These are phyloP conservation scores for Monomorium pharaonis DNA, from an alignment of 1,140 invertebrate genomes.

Conservation along the genomic window DNA sequence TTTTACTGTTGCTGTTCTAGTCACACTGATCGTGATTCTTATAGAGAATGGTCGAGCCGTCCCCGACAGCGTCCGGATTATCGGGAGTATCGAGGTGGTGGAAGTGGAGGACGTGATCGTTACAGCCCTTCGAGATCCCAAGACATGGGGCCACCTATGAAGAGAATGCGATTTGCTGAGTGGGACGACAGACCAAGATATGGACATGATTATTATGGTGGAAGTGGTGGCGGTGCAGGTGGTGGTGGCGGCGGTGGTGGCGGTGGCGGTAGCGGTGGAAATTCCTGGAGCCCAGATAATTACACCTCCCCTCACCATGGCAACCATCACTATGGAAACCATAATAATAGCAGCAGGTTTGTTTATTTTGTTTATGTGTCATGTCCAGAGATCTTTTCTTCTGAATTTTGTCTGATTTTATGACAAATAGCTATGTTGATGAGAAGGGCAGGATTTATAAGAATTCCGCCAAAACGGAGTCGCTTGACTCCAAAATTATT, in stretches of 20 bases:
- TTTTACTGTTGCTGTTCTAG: neutral
- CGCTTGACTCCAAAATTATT: conserved; percentile 80
- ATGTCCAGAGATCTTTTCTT: conserved; percentile 6
- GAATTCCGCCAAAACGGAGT: conserved; percentile 72
- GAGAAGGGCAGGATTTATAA: conserved; percentile 54
- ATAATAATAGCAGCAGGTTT: conserved; percentile 83
- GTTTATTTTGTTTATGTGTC: conserved; percentile 62
- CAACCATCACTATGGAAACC: conserved; percentile 86
- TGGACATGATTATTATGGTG: conserved; percentile 83
- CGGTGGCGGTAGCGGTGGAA: conserved; percentile 78
- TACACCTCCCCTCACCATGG: conserved; percentile 83
- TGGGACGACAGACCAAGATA: conserved; percentile 88
- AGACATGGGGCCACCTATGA: conserved; percentile 91
- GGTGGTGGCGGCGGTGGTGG: conserved; percentile 74
- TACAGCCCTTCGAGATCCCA: conserved; percentile 92
- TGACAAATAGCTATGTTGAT: conserved; percentile 18
- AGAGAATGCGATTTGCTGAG: conserved; percentile 92
- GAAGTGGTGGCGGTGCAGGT: conserved; percentile 79
- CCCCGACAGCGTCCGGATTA: conserved; percentile 88
- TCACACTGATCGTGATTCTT: conserved; percentile 74
- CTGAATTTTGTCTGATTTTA: neutral
- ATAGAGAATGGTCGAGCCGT: conserved; percentile 87
- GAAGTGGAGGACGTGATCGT: conserved; percentile 85
- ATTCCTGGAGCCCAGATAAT: conserved; percentile 82
- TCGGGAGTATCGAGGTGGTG: conserved; percentile 88